Conservation (phyloP, 30 jellyfish, hydroid and myxozoan species). For the Aurelia sp. region DNA sequence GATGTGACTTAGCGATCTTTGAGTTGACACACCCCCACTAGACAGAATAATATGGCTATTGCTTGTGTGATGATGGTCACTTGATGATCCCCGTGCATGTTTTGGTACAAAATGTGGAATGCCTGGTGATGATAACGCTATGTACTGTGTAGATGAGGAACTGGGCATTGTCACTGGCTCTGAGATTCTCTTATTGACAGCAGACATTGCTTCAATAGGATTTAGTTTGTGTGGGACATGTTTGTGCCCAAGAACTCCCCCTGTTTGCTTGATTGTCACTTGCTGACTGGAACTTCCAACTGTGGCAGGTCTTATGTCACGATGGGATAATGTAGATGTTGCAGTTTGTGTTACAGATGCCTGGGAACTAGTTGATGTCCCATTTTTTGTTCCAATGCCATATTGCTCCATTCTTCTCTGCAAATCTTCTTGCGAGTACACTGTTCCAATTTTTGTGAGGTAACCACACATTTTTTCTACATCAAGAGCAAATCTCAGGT, state of each 20-base stretch:
- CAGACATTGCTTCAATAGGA: slow-evolving; percentile 88
- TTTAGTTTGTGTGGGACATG: slow-evolving; percentile 43
- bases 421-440: slow-evolving; percentile 95
- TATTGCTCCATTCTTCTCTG: slow-evolving; percentile 83
- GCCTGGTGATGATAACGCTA: slow-evolving; percentile 69
- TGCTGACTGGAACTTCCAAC: background rate
- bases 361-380: slow-evolving; percentile 14
- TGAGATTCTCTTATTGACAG: slow-evolving; percentile 74
- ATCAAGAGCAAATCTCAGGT: slow-evolving; percentile 82
- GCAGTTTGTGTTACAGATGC: slow-evolving; percentile 30
- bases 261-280: background rate
- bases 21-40: background rate
- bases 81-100: slow-evolving; percentile 11
- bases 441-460: slow-evolving; percentile 82
- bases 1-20: background rate
- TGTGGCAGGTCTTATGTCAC: background rate
- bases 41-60: slow-evolving; percentile 29
- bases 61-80: slow-evolving; percentile 11
- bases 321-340: background rate
- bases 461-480: slow-evolving; percentile 84
- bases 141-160: slow-evolving; percentile 49
- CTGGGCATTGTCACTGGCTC: slow-evolving; percentile 34
- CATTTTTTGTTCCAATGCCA: slow-evolving; percentile 13
- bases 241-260: background rate
- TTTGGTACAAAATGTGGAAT: slow-evolving; percentile 57